Evolutionary conservation across 2,113 vertebrate species (phyloP), one percentile per base, ranked within the genome.

Genomic region (Hippocampus mohnikei): DNA sequence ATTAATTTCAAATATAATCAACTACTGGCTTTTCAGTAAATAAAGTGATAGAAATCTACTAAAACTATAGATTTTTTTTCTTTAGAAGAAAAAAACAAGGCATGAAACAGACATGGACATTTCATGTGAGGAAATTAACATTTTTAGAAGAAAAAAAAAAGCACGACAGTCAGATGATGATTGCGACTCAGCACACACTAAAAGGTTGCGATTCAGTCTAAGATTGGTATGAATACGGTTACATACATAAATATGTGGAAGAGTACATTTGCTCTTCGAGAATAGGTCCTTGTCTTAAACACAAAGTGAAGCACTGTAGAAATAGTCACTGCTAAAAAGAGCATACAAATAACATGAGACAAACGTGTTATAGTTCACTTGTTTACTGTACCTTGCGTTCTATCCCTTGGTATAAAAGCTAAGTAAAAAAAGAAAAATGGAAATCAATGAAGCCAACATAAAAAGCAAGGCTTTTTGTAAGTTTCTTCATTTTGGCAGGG

Each of bases 31-130:
- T 93, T 72, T 92, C 87, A 89, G 91, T 91, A 93, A 92, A 93
- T 93, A 92, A 91, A 88, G 86, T 91, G 85, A 93, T 93, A 92
- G 84, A 93, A 93, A 93, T 90, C 85, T 92, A 92, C 89, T 92
- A 85, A 88, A 90, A 89, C 90, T 88, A 91, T 91, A 56, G 62
- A 70, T 83, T 90, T 87, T 73, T 73, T 74, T 88, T 88, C 84
- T 90, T 89, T 73, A 85, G 73, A 87, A 91, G 80, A 90, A 88
- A 89, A 87, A 65, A 84, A 80, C 69, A 87, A 88, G 81, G 78
- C 76, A 78, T 83, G 81, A 87, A 82, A 87, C 66, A 79, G 80
- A 78, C 88, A 74, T 87, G 85, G 77, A 81, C 81, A 87, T 82
- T 86, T 82, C 75, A 76, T 80, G 83, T 0, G 53, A 86, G 78